Percentiles rank a stretch among this genome's conserved stretches.
Evolutionary conservation across 2,888 invertebrate species (phyloP).

Genomic region (Petrolisthes manimaculis): DNA sequence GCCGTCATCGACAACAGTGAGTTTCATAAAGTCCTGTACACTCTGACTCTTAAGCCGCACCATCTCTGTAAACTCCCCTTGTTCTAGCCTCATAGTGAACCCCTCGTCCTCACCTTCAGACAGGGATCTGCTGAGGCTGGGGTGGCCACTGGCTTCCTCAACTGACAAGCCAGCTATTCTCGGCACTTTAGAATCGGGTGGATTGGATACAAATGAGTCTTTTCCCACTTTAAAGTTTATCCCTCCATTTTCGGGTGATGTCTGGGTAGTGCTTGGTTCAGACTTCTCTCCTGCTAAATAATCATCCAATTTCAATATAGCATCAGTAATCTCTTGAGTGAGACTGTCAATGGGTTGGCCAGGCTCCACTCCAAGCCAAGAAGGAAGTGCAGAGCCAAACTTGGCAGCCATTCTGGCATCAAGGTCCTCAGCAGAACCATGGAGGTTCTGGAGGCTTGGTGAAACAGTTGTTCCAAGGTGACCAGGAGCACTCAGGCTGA

Average conservation of each 20-base stretch:
- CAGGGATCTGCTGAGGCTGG: slow-evolving; percentile 33
- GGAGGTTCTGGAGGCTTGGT: slow-evolving; percentile 75
- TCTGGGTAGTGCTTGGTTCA: slow-evolving; percentile 41
- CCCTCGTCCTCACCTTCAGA: slow-evolving; percentile 74
- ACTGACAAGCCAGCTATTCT: slow-evolving; percentile 66
- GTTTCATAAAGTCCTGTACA: slow-evolving; percentile 78
- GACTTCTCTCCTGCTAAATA: slow-evolving; percentile 71
- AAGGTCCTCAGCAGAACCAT: slow-evolving; percentile 78
- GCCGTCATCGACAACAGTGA: slow-evolving; percentile 76
- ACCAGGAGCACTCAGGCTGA: slow-evolving; percentile 30
- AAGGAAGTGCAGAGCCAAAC: slow-evolving; percentile 58
- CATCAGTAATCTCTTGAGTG: slow-evolving; percentile 63
- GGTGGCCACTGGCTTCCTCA: slow-evolving; percentile 65
- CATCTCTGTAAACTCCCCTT: slow-evolving; percentile 75
- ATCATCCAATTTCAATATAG: slow-evolving; percentile 76
- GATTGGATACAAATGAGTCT: slow-evolving; percentile 62
- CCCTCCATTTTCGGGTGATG: slow-evolving; percentile 59
- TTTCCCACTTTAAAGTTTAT: slow-evolving; percentile 71
- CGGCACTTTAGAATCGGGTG: slow-evolving; percentile 45
- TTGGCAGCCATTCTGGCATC: slow-evolving; percentile 59
- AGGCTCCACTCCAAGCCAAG: slow-evolving; percentile 64
- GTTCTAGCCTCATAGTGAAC: slow-evolving; percentile 76
- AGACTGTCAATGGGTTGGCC: slow-evolving; percentile 65
- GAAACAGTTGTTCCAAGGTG: slow-evolving; percentile 66
- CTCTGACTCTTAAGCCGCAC: slow-evolving; percentile 78